Evolutionary conservation across 2,888 invertebrate genomes (phyloP).

Genomic region (Drosophila kanekoi): DNA sequence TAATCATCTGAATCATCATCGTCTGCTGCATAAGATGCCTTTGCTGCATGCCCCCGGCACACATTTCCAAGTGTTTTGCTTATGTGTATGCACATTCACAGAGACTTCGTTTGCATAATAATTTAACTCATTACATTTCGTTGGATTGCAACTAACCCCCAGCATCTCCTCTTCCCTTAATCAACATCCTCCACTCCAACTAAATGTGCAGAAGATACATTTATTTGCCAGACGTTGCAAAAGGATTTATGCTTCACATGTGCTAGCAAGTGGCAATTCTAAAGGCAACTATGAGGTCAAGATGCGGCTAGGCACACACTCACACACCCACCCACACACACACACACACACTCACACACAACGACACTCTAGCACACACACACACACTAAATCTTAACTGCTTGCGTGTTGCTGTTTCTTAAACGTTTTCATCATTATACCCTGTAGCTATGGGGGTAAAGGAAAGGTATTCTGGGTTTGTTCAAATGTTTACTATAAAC

Average conservation of each 20-base stretch:
- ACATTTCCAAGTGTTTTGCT: conserved; percentile 64
- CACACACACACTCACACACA: background rate
- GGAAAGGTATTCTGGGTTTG: background rate
- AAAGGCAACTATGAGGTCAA: conserved; percentile 70
- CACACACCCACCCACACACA: conserved; percentile 5
- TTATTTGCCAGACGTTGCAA: conserved; percentile 48
- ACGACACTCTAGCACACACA: background rate
- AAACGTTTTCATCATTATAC: conserved; percentile 30
- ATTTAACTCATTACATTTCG: conserved; percentile 72
- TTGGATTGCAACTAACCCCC: conserved; percentile 5
- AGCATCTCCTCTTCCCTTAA: background rate
- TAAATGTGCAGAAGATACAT: conserved; percentile 73
- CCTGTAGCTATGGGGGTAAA: background rate
- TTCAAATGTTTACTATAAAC: background rate
- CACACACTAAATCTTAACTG: conserved; percentile 7
- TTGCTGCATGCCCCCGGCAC: conserved; percentile 74
- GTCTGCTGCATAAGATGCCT: conserved; percentile 29
- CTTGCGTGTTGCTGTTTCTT: conserved; percentile 33
- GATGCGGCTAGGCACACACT: conserved; percentile 46
- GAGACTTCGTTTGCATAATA: conserved; percentile 72
- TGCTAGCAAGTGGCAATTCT: conserved; percentile 60
- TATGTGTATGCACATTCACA: conserved; percentile 31
- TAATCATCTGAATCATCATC: conserved; percentile 17
- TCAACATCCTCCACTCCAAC: conserved; percentile 29
- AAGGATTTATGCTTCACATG: conserved; percentile 65